Base-by-base conservation (phyloP, 2,797 vertebrate genomes). In the Sebastes kiyomatsui region DNA sequence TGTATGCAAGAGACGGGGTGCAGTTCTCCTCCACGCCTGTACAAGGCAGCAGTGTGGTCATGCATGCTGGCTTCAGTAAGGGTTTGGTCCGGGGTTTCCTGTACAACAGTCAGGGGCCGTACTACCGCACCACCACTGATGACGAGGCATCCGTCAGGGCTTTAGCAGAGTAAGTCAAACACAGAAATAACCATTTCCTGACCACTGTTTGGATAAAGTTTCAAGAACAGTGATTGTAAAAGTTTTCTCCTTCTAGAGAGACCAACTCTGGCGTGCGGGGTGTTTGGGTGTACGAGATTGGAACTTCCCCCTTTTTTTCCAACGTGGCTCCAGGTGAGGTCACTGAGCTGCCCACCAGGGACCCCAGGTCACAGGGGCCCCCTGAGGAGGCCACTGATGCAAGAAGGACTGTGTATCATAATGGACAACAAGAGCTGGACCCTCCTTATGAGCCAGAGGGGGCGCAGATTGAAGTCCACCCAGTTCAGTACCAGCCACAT, bases 201-300 rank as follows among this genome's bases (percentile, higher is more conserved):
- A 25, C 6, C 7, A 13, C 25, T 28, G 27, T 35, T 35, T 68
- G 46, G 23, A 13, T 56, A 33, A 66, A 58, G 7, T 61, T 55
- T 65, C 4, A 64, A 35, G 46, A 72, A 25, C 30, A 22, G 9
- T 14, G 22, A 11, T 1, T 58, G 11, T 30, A 60, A 67, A 62
- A 42, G 7, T 67, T 23, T 32, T 25, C 13, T 32, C 30, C 14
- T 71, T 4, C 9, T 10, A 99, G 98, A 92, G 87, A 94, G 84
- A 98, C 97, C 74, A 99, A 99, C 91, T 95, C 97, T 5, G 98
- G 98, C 71, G 84, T 88, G 77, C 94, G 78, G 25, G 98, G 98
- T 0, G 72, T 97, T 22, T 99, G 97, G 97, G 97, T 98, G 54
- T 99, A 97, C 0, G 96, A 98, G 91, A 97, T 99, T 1, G 97